phyloP scores from a whole-genome alignment of 2,113 vertebrate species.

The Phycodurus eques region DNA sequence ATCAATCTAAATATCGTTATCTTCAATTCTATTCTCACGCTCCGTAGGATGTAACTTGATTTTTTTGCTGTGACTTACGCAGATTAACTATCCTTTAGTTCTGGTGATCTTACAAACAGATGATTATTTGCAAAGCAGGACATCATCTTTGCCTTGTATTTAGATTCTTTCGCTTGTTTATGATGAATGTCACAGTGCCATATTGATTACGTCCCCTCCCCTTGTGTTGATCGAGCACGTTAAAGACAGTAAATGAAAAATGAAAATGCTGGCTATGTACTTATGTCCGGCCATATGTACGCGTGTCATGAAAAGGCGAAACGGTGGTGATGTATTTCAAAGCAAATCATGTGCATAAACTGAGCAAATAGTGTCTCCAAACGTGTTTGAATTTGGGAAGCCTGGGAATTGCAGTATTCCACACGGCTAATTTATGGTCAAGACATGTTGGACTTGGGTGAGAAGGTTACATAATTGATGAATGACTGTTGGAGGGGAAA shows the following conservation, averaged over 20 bases:
- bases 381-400: slow-evolving; percentile 51
- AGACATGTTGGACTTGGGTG: slow-evolving; percentile 20
- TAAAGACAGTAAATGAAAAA: slow-evolving; percentile 73
- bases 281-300: slow-evolving; percentile 25
- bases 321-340: slow-evolving; percentile 54
- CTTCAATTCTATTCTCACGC: slow-evolving; percentile 41
- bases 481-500: slow-evolving; percentile 31
- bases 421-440: slow-evolving; percentile 49
- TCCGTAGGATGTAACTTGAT: slow-evolving; percentile 35
- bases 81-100: slow-evolving; percentile 50
- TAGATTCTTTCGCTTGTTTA: slow-evolving; percentile 48
- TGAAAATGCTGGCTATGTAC: slow-evolving; percentile 54
- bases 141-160: slow-evolving; percentile 34
- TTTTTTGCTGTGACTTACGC: slow-evolving; percentile 53
- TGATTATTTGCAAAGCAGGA: slow-evolving; percentile 26
- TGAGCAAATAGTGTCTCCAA: slow-evolving; percentile 37
- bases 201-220: slow-evolving; percentile 70
- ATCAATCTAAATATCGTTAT: slow-evolving; percentile 34
- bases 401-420: slow-evolving; percentile 18
- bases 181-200: slow-evolving; percentile 66
- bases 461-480: slow-evolving; percentile 38
- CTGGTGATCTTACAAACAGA: slow-evolving; percentile 21
- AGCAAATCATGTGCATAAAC: slow-evolving; percentile 32
- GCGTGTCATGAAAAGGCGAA: slow-evolving; percentile 62
- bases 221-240: slow-evolving; percentile 58